Percentiles rank a stretch among this genome's conserved stretches.
phyloP scores from a whole-genome alignment of 64 coral and sea anemone genomes.

The Cladopsammia gracilis region DNA sequence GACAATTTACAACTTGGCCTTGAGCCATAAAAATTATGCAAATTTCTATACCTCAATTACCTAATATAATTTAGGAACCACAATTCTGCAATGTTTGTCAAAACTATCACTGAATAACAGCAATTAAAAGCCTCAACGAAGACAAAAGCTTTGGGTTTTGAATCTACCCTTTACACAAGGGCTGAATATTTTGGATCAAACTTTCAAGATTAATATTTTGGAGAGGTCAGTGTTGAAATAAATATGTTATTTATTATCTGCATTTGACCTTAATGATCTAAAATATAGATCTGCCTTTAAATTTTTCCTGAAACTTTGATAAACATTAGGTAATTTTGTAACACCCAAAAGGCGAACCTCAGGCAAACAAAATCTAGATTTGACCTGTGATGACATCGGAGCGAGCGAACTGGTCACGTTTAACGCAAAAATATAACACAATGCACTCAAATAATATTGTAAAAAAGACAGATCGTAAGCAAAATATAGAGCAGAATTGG shows the following conservation, averaged over 20 bases:
- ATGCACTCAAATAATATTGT: background rate
- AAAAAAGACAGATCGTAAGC: background rate
- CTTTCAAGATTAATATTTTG: background rate
- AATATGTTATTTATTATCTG: background rate
- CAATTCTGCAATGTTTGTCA: background rate
- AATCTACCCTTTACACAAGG: background rate
- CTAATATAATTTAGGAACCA: background rate
- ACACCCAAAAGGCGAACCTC: background rate
- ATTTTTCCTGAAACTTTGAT: background rate
- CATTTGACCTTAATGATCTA: background rate
- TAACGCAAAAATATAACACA: slow-evolving; percentile 1
- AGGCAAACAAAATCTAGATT: background rate
- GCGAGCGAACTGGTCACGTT: slow-evolving; percentile 9
- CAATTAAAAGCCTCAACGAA: background rate
- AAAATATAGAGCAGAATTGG: background rate
- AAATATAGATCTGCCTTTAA: background rate
- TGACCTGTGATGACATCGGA: slow-evolving; percentile 37
- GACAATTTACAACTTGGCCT: background rate
- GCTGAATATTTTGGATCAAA: background rate
- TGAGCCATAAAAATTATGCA: slow-evolving; percentile 1
- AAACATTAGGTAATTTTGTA: background rate
- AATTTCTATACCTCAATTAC: background rate
- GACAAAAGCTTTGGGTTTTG: background rate
- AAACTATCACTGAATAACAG: background rate
- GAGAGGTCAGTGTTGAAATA: background rate